phyloP scores from a whole-genome alignment of 2,888 invertebrate genomes.

The Cryptocephalus primarius region DNA sequence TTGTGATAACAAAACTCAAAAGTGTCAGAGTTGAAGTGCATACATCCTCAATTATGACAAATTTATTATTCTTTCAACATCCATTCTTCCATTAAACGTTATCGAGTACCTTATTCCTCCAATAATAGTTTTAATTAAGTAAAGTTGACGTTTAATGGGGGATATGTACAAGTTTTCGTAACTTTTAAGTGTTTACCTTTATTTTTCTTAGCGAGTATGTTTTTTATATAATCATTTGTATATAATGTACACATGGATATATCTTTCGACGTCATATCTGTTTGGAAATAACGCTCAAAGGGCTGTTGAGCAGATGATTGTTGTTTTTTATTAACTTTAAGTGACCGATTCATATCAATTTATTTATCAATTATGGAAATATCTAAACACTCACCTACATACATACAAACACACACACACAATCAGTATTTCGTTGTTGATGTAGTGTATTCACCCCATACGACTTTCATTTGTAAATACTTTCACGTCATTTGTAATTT shows the following conservation, averaged over 20 bases:
- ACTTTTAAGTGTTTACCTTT: too few species aligned
- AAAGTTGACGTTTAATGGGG: too few species aligned
- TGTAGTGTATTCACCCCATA: constrained; percentile 5
- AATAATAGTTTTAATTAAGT: too few species aligned
- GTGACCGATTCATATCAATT: constrained; percentile 38
- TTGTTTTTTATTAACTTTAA: constrained; percentile 17
- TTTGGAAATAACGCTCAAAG: constrained; percentile 9
- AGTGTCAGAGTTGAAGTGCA: too few species aligned
- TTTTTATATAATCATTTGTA: too few species aligned
- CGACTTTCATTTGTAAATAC: constrained; percentile 24
- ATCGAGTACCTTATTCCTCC: too few species aligned
- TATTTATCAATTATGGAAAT: constrained; percentile 33
- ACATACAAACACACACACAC: constrained; percentile 25
- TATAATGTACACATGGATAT: too few species aligned
- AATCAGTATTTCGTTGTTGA: constrained; percentile 22
- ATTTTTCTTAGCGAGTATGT: too few species aligned
- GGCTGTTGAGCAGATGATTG: neutral
- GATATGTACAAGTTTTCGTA: too few species aligned
- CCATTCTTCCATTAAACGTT: too few species aligned
- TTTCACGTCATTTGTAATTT: constrained; percentile 22
- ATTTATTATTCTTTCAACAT: too few species aligned
- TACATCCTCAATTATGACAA: too few species aligned
- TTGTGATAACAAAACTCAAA: neutral
- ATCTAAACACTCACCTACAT: constrained; percentile 17
- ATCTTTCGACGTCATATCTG: constrained; percentile 21